These are phyloP conservation scores for Zoanthus gigantus DNA, from an alignment of 92 coral and sea anemone genomes.

Conservation along the genomic window DNA sequence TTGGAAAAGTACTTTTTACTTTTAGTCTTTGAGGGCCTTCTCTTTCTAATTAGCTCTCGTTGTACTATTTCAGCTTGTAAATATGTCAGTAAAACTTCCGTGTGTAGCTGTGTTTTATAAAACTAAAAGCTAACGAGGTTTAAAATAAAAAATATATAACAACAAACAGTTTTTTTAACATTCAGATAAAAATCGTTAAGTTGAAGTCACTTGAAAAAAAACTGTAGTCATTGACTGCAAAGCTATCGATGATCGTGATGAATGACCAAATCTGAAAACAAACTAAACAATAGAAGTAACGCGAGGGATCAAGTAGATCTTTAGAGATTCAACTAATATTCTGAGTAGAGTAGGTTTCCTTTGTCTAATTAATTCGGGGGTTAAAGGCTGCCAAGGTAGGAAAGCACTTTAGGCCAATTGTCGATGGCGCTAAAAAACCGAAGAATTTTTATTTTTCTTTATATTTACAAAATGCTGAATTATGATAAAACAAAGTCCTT, in stretches of 20 bases:
- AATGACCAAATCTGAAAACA: neutral
- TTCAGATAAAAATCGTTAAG: neutral
- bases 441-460: neutral
- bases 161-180: neutral
- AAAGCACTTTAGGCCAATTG: neutral
- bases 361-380: neutral
- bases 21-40: neutral
- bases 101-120: neutral
- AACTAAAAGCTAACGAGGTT: neutral
- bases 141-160: neutral
- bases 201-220: neutral
- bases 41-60: conserved; percentile 7
- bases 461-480: neutral
- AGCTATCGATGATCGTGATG: neutral
- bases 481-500: too few species aligned
- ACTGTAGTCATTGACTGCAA: neutral
- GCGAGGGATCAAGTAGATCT: neutral
- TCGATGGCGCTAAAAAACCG: neutral
- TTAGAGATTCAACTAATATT: neutral
- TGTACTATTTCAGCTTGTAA: neutral
- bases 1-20: conserved; percentile 7
- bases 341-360: neutral
- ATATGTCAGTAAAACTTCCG: neutral
- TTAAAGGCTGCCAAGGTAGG: neutral
- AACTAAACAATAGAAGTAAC: neutral